Base-by-base conservation (phyloP, 2,113 vertebrate genomes). In the Leiothrix lutea region DNA sequence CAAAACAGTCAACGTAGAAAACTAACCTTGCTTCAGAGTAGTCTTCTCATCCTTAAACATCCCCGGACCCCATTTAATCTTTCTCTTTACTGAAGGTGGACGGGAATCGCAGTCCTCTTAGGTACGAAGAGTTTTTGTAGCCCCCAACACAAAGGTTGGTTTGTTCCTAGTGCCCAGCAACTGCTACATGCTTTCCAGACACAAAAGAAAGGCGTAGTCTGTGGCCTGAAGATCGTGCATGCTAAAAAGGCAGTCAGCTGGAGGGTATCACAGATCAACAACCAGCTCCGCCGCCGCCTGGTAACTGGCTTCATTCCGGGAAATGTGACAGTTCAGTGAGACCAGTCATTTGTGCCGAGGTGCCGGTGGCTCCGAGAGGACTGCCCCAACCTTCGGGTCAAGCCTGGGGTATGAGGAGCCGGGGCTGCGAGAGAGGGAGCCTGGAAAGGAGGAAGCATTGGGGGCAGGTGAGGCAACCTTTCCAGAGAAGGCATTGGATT, bases 191-290 rank as follows among this genome's bases (percentile, higher is more conserved):
- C 91, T 96, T 97, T 90, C 93, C 93, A 97, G 95, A 95, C 91
- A 97, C 94, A 95, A 96, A 97, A 95, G 94, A 91, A 97, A 97
- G 95, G 95, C 95, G 93, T 97, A 95, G 91, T 94, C 93, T 94
- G 93, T 96, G 94, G 93, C 94, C 93, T 96, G 93, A 92, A 95
- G 97, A 94, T 92, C 90, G 65, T 96, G 88, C 90, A 97, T 95
- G 93, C 94, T 95, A 96, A 96, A 93, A 92, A 92, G 92, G 91
- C 92, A 94, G 96, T 94, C 88, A 94, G 80, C 77, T 87, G 88
- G 92, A 93, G 91, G 80, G 88, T 64, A 95, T 45, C 45, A 20
- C 74, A 26, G 87, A 90, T 64, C 83, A 77, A 66, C 94, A 72
- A 12, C 65, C 73, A 53, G 86, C 94, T 40, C 84, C 1, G 45